These are phyloP conservation scores for Eurosta solidaginis DNA, from an alignment of 1,140 invertebrate genomes.

Conservation along the genomic window DNA sequence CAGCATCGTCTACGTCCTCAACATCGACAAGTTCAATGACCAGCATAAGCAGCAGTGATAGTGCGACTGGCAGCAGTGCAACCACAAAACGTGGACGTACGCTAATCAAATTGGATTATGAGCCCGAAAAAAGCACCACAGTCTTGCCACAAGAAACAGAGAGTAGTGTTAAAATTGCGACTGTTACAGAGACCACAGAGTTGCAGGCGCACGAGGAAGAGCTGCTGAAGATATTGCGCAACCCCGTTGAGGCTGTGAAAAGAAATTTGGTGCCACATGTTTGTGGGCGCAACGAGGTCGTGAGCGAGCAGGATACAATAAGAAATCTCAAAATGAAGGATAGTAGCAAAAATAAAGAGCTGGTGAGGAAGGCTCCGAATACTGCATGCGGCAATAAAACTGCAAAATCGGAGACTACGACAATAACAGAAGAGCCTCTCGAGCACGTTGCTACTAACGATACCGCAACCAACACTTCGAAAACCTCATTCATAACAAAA, in stretches of 20 bases:
- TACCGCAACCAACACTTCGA: not conserved
- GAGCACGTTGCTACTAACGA: not conserved
- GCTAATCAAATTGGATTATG: conserved; percentile 51
- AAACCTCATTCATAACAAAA: conserved; percentile 61
- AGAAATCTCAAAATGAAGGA: conserved; percentile 40
- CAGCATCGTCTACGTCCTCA: conserved; percentile 53
- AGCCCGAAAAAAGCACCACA: conserved; percentile 38
- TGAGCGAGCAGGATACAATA: conserved; percentile 46
- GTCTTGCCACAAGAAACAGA: not conserved
- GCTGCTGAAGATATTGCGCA: conserved; percentile 64
- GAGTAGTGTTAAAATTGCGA: not conserved
- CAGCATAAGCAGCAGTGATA: conserved; percentile 43
- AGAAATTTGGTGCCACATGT: conserved; percentile 73
- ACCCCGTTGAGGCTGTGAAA: conserved; percentile 73
- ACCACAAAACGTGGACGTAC: conserved; percentile 46
- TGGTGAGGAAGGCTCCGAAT: not conserved
- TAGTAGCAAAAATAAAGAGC: not conserved
- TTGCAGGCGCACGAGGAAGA: conserved; percentile 57
- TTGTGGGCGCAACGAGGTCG: conserved; percentile 62
- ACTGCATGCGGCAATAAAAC: not conserved
- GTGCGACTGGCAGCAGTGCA: conserved; percentile 37
- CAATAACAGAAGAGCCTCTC: not conserved
- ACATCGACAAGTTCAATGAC: conserved; percentile 54
- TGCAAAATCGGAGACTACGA: not conserved
- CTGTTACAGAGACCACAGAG: not conserved